Evolutionary conservation across 2,888 invertebrate species (phyloP).

Genomic region (Oxycera nigricornis): DNA sequence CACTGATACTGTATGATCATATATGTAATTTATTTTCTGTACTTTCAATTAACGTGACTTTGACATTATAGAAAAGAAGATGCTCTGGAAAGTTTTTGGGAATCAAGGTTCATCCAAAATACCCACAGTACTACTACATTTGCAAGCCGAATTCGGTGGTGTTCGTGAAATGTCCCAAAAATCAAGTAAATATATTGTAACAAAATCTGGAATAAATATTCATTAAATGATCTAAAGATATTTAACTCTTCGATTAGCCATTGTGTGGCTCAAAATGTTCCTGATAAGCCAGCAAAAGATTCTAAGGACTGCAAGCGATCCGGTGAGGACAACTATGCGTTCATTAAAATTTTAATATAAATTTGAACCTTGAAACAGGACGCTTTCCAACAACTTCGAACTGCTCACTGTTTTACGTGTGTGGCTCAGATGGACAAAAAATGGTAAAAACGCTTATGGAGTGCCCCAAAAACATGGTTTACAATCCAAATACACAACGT

Average conservation of each 20-base stretch:
- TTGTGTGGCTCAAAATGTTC: background rate
- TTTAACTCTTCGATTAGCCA: conserved; percentile 24
- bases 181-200: conserved; percentile 19
- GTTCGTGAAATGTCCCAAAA: conserved; percentile 58
- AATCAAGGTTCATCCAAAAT: conserved; percentile 58
- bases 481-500: conserved; percentile 50
- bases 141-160: conserved; percentile 60
- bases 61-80: conserved; percentile 54
- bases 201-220: background rate
- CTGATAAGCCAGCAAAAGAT: conserved; percentile 38
- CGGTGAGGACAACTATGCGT: background rate
- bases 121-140: conserved; percentile 61
- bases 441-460: conserved; percentile 54
- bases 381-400: conserved; percentile 59
- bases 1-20: conserved; percentile 56
- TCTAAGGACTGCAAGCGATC: conserved; percentile 50
- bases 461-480: conserved; percentile 52
- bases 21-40: background rate
- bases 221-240: conserved; percentile 9
- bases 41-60: conserved; percentile 33
- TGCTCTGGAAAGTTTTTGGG: conserved; percentile 58
- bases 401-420: conserved; percentile 57
- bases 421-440: conserved; percentile 51
- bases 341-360: background rate
- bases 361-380: no score